Base-by-base conservation (phyloP, 1,140 invertebrate genomes). In the Hesperophylax magnus region DNA sequence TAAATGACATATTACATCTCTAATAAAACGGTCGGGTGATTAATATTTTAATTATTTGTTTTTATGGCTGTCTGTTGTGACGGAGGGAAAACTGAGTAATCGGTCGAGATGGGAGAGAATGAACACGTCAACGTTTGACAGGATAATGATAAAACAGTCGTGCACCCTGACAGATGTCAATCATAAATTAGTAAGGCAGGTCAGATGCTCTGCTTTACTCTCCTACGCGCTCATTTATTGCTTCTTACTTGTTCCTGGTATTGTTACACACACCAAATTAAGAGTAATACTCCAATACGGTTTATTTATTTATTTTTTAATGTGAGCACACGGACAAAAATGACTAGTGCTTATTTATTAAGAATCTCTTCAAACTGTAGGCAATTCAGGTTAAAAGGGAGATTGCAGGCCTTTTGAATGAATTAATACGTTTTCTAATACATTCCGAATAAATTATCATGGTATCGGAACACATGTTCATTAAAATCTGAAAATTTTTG, bases 71-170 rank as follows among this genome's bases (percentile, higher is more conserved):
- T 69, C 31, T 69, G 71, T 27, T 58, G 52, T 75, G 71, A 75
- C 71, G 47, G 22, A 24, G 71, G 22, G 67, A 75, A 75, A 75
- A 75, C 52, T 74, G 71, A 58, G 71, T 39, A 56, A 75, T 69
- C 65, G 56, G 17, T n/a, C 56, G 74, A 76, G 58, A 76, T 65
- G 72, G 67, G 22, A 69, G 27, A 61, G 67, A 82, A 82, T 79
- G 81, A 82, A 82, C 75, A 79, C 71, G 77, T 82, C 81, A 82
- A 72, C 52, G 31, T 79, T 67, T 77, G 81, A 82, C 81, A 77
- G 52, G 18, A 34, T 53, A 77, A 78, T 75, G 69, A 67, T 82
- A 77, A 79, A 82, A 71, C 81, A 79, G 39, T 78, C 18, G 39
- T 31, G 34, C 71, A 65, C 34, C 27, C 39, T 17, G 69, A 67